Evolutionary conservation across 2,113 vertebrate species (phyloP), one percentile per base, ranked within the genome.

Genomic region (Phaetusa simplex): DNA sequence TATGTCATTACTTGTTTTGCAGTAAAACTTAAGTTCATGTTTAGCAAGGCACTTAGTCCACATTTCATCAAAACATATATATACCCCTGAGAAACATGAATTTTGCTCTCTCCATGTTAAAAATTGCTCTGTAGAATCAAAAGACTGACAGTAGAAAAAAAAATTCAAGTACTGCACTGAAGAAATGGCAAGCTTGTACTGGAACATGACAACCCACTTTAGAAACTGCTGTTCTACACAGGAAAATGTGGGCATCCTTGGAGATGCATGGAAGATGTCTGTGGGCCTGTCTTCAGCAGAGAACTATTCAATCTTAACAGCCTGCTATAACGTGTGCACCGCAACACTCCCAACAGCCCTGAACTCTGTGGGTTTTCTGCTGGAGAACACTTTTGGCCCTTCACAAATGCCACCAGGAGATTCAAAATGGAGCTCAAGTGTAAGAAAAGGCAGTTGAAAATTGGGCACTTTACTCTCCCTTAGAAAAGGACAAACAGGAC

Each of bases 131-230:
- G 32, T 8, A 80, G 71, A 80, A 56, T 49, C 40, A 53, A 73
- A 95, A 66, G 64, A 94, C 1, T 72, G 79, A 72, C 62, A 87
- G 50, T 40, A 40, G 40, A 40, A 78, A 92, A 90, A 92, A 90
- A 92, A 76, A 26, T 17, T 61, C 42, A 88, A 93, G 67, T 71
- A 86, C 47, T 43, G 55, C 43, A 90, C 38, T 22, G 38, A 90
- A 71, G 47, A 52, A 92, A 65, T 24, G 36, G 42, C 36, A 93
- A 90, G 55, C n/a, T 73, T 81, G 22, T 47, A 50, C 12, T 20
- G 86, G 61, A 93, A 94, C 62, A 64, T 14, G n/a, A 80, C 29
- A 94, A 83, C 14, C 20, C 55, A 36, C 42, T 86, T 93, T 15
- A 88, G 67, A 86, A 81, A 74, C 26, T 34, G 71, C 55, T 78